These are phyloP conservation scores for Shargacucullia verbasci DNA, from an alignment of 2,888 invertebrate genomes.

Conservation along the genomic window DNA sequence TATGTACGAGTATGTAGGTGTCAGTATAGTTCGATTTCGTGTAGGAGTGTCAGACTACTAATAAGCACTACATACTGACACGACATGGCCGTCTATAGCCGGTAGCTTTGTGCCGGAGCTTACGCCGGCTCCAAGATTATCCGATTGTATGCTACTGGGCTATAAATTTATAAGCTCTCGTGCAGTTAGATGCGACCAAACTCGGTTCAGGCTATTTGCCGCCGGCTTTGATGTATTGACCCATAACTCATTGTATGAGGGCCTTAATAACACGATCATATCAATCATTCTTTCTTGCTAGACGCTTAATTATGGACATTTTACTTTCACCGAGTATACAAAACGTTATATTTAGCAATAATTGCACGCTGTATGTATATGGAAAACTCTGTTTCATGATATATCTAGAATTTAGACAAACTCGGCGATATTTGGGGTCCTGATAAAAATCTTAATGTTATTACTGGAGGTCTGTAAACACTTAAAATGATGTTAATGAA, in stretches of 20 bases:
- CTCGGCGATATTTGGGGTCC: conserved; percentile 6
- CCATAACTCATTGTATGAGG: not conserved
- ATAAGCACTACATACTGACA: not conserved
- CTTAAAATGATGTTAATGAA: conserved; percentile 7
- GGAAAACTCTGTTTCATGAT: conserved; percentile 17
- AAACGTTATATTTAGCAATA: conserved; percentile 2
- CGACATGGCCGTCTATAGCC: not conserved
- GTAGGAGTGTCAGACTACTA: not conserved
- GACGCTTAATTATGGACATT: too few relatives aligned
- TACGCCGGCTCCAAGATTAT: conserved; percentile 16
- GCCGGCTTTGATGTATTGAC: not conserved
- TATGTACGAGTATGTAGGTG: too few relatives aligned
- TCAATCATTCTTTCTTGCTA: too few relatives aligned
- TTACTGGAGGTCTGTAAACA: conserved; percentile 18
- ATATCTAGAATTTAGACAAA: conserved; percentile 18
- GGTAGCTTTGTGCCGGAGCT: conserved; percentile 7
- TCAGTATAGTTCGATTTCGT: not conserved
- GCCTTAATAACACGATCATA: too few relatives aligned
- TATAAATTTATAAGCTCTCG: conserved; percentile 36
- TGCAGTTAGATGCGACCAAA: conserved; percentile 8
- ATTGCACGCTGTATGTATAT: conserved; percentile 3
- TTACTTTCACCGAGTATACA: not conserved
- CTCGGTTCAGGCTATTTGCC: not conserved
- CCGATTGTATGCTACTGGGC: conserved; percentile 16
- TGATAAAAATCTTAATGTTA: conserved; percentile 24